A percentile compares a stretch with the other conserved stretches of the same genome.
These are phyloP conservation scores for Tubulanus polymorphus DNA, from an alignment of 2,888 invertebrate genomes.

Conservation along the genomic window DNA sequence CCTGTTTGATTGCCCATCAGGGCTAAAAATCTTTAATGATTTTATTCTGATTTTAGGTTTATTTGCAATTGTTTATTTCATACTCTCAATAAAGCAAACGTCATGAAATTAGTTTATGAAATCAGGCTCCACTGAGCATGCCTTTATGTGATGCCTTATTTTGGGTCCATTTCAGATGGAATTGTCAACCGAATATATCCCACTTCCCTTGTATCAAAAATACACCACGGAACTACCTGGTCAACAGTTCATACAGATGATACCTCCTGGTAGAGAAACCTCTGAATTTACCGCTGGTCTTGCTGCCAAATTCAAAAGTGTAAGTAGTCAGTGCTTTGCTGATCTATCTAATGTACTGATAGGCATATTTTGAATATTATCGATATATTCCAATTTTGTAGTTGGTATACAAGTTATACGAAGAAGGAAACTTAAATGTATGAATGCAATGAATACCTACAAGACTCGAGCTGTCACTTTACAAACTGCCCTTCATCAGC, in stretches of 20 bases:
- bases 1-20: too few relatives aligned
- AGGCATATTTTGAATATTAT: background rate
- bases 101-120: too few relatives aligned
- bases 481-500: too few relatives aligned
- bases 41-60: too few relatives aligned
- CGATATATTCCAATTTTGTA: constrained; percentile 8
- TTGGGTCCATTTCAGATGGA: constrained; percentile 30
- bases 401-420: constrained; percentile 45
- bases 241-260: constrained; percentile 31
- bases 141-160: too few relatives aligned
- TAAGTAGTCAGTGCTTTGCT: constrained; percentile 24
- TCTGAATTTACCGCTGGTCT: constrained; percentile 39
- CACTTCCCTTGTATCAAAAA: constrained; percentile 29
- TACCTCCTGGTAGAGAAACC: constrained; percentile 40
- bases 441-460: too few relatives aligned
- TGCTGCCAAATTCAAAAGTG: constrained; percentile 44
- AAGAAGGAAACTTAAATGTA: constrained; percentile 34
- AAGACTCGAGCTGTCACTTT: too few relatives aligned
- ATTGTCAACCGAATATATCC: constrained; percentile 40
- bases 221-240: constrained; percentile 33
- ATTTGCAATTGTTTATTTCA: too few relatives aligned
- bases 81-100: too few relatives aligned
- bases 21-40: too few relatives aligned
- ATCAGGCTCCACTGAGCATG: too few relatives aligned
- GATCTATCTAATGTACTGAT: background rate